Evolutionary conservation across 1,140 invertebrate genomes (phyloP), one percentile per base, ranked within the genome.

Genomic region (Heterodera carotae): DNA sequence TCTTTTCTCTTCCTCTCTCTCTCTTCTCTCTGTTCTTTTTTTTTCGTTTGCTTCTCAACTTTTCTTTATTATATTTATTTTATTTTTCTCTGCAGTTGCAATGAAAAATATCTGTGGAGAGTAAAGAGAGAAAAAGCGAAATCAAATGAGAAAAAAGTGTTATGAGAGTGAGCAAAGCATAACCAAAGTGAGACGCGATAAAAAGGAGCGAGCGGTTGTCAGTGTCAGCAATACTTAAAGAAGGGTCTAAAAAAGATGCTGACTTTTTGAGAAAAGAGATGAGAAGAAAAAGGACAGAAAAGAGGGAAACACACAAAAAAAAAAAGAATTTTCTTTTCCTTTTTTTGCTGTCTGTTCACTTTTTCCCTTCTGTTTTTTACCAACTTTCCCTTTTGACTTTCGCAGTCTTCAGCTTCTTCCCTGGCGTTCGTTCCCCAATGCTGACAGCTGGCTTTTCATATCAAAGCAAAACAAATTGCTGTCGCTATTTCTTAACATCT

Each of bases 31-130:
- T n/a, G n/a, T n/a, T n/a, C n/a, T 12, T 48, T 70, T 70, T 22
- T n/a, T 34, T 48, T 34, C 22, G 5, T 39, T 36, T 70, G 18
- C 15, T 22, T 70, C 18, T 25, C 33, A 31, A n/a, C 22, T 31
- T 25, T 18, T 12, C 22, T 15, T 31, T 70, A n/a, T 31, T 7
- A 56, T 43, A 22, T 5, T 18, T 22, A 39, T 48, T 70, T 8
- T 18, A 10, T 43, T 22, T 70, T 70, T 70, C 59, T 33, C 39
- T 43, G 69, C 36, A 31, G 33, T 70, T 39, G 48, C n/a, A 56
- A 56, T 36, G 43, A 29, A 43, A 12, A 18, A 18, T 43, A 48
- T 36, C 29, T 36, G 59, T 22, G 29, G 27, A 18, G 15, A 48
- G 43, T 3, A 36, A 56, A 43, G 39, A 43, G 56, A 36, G 68